phyloP scores from a whole-genome alignment of 2,888 invertebrate species.

The Camponotus fellah region DNA sequence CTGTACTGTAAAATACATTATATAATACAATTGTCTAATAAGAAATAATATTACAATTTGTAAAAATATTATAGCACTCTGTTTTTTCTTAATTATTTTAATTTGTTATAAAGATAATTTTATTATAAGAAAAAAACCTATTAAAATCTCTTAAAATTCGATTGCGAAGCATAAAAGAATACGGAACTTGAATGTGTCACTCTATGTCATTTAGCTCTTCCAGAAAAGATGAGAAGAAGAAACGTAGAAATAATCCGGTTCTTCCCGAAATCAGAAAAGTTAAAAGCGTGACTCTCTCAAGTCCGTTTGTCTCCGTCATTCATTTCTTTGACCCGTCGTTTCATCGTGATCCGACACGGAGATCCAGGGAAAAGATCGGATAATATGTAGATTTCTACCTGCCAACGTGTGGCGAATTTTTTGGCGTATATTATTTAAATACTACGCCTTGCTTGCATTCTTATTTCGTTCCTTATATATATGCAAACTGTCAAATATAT shows the following conservation, averaged over 20 bases:
- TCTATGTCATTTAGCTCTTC: slow-evolving; percentile 24
- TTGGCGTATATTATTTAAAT: neutral
- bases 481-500: neutral
- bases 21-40: neutral
- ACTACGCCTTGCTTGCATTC: neutral
- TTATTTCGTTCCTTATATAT: slow-evolving; percentile 1
- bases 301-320: slow-evolving; percentile 69
- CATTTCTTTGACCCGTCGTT: slow-evolving; percentile 66
- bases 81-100: neutral
- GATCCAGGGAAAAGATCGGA: slow-evolving; percentile 45
- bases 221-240: slow-evolving; percentile 17
- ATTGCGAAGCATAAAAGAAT: neutral
- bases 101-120: neutral
- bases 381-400: slow-evolving; percentile 76
- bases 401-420: slow-evolving; percentile 68
- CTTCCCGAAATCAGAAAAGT: slow-evolving; percentile 62
- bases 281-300: slow-evolving; percentile 76
- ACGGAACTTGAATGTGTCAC: neutral
- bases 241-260: slow-evolving; percentile 63
- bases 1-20: neutral
- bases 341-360: slow-evolving; percentile 44
- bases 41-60: neutral
- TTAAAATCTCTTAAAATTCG: neutral
- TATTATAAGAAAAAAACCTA: neutral
- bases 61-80: neutral